A percentile compares a stretch with the other conserved stretches of the same genome.
These are phyloP conservation scores for Sesia bembeciformis DNA, from an alignment of 2,888 invertebrate species.

Conservation along the genomic window DNA sequence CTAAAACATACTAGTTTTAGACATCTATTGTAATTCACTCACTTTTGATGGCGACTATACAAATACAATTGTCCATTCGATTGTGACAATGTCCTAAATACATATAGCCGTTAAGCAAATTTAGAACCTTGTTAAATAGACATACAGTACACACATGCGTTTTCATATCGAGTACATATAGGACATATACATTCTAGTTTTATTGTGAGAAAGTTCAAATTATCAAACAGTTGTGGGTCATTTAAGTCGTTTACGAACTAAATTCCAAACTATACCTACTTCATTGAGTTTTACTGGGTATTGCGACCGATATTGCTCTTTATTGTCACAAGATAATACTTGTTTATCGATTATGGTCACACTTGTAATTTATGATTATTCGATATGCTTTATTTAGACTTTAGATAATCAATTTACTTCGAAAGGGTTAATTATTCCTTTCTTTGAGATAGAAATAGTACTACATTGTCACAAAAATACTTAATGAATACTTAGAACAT, in stretches of 20 bases:
- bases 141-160: neutral
- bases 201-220: conserved; percentile 17
- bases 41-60: no score
- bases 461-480: no score
- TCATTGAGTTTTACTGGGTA: conserved; percentile 11
- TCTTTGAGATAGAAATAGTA: no score
- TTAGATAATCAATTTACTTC: no score
- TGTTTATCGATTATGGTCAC: neutral
- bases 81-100: conserved; percentile 5
- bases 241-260: conserved; percentile 18
- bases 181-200: conserved; percentile 2
- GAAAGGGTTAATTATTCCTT: no score
- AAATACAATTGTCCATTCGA: conserved; percentile 11
- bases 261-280: conserved; percentile 8
- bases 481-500: no score
- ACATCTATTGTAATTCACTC: no score
- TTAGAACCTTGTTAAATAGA: conserved; percentile 4
- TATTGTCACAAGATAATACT: conserved; percentile 10
- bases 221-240: conserved; percentile 15
- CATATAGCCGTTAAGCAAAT: conserved; percentile 3
- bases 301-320: conserved; percentile 14
- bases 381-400: no score
- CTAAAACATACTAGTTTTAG: no score
- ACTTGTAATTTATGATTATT: no score
- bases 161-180: no score